phyloP scores from a whole-genome alignment of 2,797 vertebrate species.

The Myiotriccus ornatus region DNA sequence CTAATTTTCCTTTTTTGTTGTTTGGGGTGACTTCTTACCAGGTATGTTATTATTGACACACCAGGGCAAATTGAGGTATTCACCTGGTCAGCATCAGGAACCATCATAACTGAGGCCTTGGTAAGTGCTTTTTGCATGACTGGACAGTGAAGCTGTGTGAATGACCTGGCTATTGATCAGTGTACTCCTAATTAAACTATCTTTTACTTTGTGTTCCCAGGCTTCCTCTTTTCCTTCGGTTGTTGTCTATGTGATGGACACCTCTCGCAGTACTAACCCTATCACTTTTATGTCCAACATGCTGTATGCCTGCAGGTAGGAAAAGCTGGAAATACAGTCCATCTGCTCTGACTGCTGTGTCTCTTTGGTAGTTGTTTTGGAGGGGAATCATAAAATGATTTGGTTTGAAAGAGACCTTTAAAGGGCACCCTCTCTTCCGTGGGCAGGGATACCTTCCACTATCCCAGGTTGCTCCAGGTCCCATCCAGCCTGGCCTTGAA shows the following conservation, averaged over 20 bases:
- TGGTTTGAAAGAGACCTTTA: not conserved
- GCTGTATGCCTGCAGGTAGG: constrained; percentile 96
- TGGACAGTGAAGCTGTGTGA: not conserved
- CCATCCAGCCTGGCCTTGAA: fast-evolving
- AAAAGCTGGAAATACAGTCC: not conserved
- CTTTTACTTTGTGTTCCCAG: constrained; percentile 65
- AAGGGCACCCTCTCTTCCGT: not conserved
- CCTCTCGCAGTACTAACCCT: constrained; percentile 91
- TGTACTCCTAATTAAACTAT: not conserved
- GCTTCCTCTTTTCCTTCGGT: constrained; percentile 93
- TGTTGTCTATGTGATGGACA: constrained; percentile 96
- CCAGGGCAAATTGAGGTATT: constrained; percentile 98
- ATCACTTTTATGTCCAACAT: constrained; percentile 99
- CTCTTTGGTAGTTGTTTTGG: not conserved
- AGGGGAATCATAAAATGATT: not conserved
- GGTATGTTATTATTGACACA: constrained; percentile 94
- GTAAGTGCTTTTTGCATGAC: constrained; percentile 67
- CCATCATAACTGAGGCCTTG: constrained; percentile 95
- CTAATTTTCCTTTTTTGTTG: not conserved
- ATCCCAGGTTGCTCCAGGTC: not conserved
- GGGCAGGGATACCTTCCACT: not conserved
- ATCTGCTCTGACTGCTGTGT: not conserved
- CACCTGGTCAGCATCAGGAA: constrained; percentile 97
- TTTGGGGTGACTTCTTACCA: constrained; percentile 49
- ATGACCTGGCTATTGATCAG: not conserved